Evolutionary conservation across 2,888 invertebrate species (phyloP).

Genomic region (Lasioglossum malachurum): DNA sequence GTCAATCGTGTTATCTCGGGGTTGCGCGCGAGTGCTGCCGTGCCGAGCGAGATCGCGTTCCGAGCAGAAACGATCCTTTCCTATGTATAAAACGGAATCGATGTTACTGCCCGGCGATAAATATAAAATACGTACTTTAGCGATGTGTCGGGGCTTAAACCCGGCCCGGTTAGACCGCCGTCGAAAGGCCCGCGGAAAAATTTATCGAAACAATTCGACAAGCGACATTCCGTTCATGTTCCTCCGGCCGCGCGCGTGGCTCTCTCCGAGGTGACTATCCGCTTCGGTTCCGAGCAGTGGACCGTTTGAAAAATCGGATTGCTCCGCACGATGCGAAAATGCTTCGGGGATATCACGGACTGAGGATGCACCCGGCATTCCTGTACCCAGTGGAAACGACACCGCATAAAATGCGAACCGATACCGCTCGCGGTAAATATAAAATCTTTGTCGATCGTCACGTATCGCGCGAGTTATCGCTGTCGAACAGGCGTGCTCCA

Average conservation of each 20-base stretch:
- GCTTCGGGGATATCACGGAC: not conserved
- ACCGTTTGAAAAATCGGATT: conserved; percentile 17
- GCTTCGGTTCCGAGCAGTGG: not conserved
- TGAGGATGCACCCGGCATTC: not conserved
- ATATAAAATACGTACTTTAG: conserved; percentile 47
- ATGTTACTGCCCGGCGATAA: conserved; percentile 43
- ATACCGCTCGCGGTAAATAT: conserved; percentile 2
- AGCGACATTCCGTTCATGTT: conserved; percentile 7
- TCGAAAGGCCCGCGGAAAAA: conserved; percentile 20
- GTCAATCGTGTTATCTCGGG: conserved; percentile 15
- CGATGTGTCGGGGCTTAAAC: conserved; percentile 8
- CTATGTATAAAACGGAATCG: conserved; percentile 33
- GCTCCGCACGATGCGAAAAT: not conserved
- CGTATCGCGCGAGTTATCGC: conserved; percentile 11
- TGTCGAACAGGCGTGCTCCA: not conserved
- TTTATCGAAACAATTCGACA: conserved; percentile 34
- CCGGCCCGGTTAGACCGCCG: conserved; percentile 22
- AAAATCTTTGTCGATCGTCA: conserved; percentile 11
- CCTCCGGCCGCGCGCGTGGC: not conserved
- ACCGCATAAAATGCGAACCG: conserved; percentile 19
- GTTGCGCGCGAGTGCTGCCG: not conserved
- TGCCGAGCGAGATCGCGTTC: conserved; percentile 2
- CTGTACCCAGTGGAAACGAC: conserved; percentile 1
- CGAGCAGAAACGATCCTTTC: not conserved
- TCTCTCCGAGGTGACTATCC: not conserved